Percentiles rank a stretch among this genome's conserved stretches.
These are phyloP conservation scores for Acheta domesticus DNA, from an alignment of 2,888 invertebrate species.

Conservation along the genomic window DNA sequence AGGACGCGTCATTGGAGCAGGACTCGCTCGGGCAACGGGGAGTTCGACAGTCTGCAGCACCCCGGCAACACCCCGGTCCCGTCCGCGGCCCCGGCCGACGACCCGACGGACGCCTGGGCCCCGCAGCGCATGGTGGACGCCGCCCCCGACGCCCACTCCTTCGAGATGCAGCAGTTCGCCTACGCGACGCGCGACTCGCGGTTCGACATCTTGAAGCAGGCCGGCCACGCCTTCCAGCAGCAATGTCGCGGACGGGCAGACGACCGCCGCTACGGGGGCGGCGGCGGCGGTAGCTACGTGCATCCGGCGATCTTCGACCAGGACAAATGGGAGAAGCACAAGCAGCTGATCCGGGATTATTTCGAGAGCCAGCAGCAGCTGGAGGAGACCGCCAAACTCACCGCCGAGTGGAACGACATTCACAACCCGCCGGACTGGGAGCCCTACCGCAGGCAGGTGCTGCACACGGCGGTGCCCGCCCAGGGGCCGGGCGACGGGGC, in stretches of 20 bases:
- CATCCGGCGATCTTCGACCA: not conserved
- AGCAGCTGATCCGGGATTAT: not conserved
- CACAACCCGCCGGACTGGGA: not conserved
- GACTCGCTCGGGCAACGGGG: not conserved
- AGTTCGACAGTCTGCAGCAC: not conserved
- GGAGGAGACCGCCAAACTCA: not conserved
- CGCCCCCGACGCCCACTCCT: not conserved
- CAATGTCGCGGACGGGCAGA: not conserved
- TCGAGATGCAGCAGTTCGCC: not conserved
- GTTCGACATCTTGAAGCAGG: not conserved
- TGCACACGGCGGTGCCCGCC: not conserved
- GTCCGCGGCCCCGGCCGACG: not conserved
- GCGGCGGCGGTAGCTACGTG: not conserved
- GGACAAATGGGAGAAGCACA: conserved; percentile 6
- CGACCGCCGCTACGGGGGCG: not conserved
- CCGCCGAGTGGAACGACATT: not conserved
- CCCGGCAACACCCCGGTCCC: not conserved
- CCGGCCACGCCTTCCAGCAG: not conserved
- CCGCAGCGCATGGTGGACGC: not conserved
- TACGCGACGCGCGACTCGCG: not conserved
- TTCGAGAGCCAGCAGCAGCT: not conserved
- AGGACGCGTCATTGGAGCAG: not conserved
- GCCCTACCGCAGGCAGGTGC: not conserved
- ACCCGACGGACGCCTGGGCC: not conserved
- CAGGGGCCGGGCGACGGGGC: not conserved